phyloP scores from a whole-genome alignment of 1,140 invertebrate species.

The Procambarus virginalis region DNA sequence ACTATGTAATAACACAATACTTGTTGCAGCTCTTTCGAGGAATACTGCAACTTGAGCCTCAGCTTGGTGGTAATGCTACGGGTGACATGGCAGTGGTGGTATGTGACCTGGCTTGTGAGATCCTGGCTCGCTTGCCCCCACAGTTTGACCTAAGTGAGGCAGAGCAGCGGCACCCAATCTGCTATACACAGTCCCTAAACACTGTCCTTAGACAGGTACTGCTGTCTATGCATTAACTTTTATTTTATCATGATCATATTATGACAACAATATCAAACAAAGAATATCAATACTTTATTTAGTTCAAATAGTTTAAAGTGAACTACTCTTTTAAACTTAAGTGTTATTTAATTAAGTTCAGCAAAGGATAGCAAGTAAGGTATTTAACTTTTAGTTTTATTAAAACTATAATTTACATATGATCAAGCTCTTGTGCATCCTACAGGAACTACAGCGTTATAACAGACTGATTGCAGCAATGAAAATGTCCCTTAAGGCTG shows the following conservation, averaged over 20 bases:
- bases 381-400: too few species aligned
- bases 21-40: constrained; percentile 82
- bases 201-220: constrained; percentile 76
- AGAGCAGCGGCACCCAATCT: constrained; percentile 78
- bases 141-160: constrained; percentile 82
- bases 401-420: too few species aligned
- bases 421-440: too few species aligned
- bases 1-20: not conserved
- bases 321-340: too few species aligned
- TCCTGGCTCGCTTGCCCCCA: constrained; percentile 81
- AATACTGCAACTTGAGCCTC: constrained; percentile 84
- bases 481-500: constrained; percentile 74
- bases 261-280: too few species aligned
- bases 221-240: too few species aligned
- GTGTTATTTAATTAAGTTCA: too few species aligned
- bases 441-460: constrained; percentile 76
- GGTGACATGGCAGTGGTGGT: constrained; percentile 82
- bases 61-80: constrained; percentile 76
- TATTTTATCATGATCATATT: too few species aligned
- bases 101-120: constrained; percentile 82
- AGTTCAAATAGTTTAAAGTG: too few species aligned
- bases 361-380: too few species aligned
- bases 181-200: constrained; percentile 78
- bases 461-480: constrained; percentile 75
- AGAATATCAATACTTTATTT: too few species aligned